Conservation (phyloP, 2,797 vertebrate species). For the Hydrocynus forskahlii region DNA sequence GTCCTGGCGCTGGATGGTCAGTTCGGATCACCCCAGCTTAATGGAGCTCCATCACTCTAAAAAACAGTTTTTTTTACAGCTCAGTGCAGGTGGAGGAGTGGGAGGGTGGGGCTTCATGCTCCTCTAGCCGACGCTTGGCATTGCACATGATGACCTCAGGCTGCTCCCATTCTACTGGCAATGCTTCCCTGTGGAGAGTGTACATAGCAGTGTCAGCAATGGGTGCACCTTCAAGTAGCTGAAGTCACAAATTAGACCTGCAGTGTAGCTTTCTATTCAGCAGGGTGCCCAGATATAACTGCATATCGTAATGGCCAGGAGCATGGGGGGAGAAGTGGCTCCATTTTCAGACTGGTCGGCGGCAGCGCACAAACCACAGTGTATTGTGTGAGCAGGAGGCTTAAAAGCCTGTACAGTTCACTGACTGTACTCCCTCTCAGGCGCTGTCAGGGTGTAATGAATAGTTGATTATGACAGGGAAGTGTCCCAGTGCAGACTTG, state of each 20-base stretch:
- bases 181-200: too few relatives aligned
- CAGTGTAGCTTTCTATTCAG: not conserved
- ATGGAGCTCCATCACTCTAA: too few relatives aligned
- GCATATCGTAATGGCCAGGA: slow-evolving; percentile 30
- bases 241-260: too few relatives aligned
- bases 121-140: not conserved
- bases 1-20: too few relatives aligned
- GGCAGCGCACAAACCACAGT: slow-evolving; percentile 52
- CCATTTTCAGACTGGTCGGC: slow-evolving; percentile 54
- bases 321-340: slow-evolving; percentile 59
- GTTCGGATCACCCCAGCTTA: too few relatives aligned
- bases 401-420: slow-evolving; percentile 36
- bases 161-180: too few relatives aligned
- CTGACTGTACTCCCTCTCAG: slow-evolving; percentile 31
- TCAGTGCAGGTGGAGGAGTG: too few relatives aligned
- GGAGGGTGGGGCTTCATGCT: too few relatives aligned
- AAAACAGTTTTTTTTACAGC: too few relatives aligned
- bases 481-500: slow-evolving; percentile 15
- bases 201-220: too few relatives aligned
- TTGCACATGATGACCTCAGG: too few relatives aligned
- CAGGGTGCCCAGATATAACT: not conserved
- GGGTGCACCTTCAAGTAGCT: too few relatives aligned
- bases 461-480: slow-evolving; percentile 40
- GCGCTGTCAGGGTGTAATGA: slow-evolving; percentile 39
- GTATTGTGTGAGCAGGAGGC: slow-evolving; percentile 65